phyloP scores from a whole-genome alignment of 2,113 vertebrate genomes.

The Strix uralensis region DNA sequence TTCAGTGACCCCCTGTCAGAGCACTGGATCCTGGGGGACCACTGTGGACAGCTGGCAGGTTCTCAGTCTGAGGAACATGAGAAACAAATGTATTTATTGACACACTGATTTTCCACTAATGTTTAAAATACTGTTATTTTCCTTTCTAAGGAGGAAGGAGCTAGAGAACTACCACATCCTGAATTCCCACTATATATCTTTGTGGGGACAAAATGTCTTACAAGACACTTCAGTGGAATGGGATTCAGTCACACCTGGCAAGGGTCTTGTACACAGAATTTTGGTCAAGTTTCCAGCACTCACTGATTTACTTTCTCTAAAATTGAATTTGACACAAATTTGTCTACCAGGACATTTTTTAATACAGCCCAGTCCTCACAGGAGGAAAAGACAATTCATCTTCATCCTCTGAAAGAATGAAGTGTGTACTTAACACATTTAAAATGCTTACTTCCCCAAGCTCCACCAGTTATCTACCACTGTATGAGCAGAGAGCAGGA shows the following conservation, averaged over 20 bases:
- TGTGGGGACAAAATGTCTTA: background rate
- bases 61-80: background rate
- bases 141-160: background rate
- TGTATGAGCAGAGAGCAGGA: background rate
- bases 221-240: background rate
- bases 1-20: background rate
- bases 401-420: background rate
- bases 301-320: background rate
- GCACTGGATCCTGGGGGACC: background rate
- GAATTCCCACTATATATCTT: background rate
- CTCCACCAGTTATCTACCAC: background rate
- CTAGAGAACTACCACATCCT: background rate
- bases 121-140: background rate
- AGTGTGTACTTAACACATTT: background rate
- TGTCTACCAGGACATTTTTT: background rate
- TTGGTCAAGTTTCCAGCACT: background rate
- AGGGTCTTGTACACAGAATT: background rate
- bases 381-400: background rate
- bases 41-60: background rate
- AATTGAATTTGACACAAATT: background rate
- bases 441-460: background rate
- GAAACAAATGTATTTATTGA: background rate
- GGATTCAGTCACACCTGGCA: background rate
- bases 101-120: background rate
- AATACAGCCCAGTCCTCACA: background rate